Evolutionary conservation across 2,113 vertebrate species (phyloP).

Genomic region (Pedionomus torquatus): DNA sequence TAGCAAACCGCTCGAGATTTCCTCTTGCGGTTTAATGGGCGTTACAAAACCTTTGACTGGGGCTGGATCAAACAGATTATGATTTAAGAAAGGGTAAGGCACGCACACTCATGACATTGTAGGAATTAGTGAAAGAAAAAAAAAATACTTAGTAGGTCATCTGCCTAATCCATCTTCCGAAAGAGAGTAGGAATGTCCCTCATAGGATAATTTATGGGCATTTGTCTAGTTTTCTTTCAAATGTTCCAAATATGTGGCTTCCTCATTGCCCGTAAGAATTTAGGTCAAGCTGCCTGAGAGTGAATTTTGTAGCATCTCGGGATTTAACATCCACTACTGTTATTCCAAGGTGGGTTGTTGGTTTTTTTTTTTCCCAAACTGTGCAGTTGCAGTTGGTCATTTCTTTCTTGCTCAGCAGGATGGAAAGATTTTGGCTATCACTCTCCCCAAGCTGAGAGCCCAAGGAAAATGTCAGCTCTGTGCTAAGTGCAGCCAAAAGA

Average conservation of each 20-base stretch:
- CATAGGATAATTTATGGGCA: slow-evolving; percentile 23
- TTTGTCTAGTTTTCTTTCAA: slow-evolving; percentile 46
- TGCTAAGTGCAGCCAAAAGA: neutral
- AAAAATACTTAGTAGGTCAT: slow-evolving; percentile 54
- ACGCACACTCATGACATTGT: neutral
- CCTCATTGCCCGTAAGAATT: slow-evolving; percentile 30
- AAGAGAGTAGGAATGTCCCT: slow-evolving; percentile 17
- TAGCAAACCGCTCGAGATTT: slow-evolving; percentile 57
- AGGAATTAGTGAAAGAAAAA: slow-evolving; percentile 38
- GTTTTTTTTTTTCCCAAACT: neutral
- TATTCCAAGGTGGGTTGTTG: neutral
- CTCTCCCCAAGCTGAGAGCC: neutral
- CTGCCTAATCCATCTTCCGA: slow-evolving; percentile 54
- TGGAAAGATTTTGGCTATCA: neutral
- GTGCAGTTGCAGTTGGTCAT: neutral
- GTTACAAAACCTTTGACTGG: slow-evolving; percentile 43
- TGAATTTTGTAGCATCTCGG: neutral
- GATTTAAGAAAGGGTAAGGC: slow-evolving; percentile 45
- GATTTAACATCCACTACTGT: neutral
- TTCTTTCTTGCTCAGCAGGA: neutral
- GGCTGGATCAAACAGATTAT: slow-evolving; percentile 52
- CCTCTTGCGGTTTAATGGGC: slow-evolving; percentile 30
- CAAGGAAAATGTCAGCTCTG: neutral
- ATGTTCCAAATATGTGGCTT: slow-evolving; percentile 39
- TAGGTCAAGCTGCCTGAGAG: slow-evolving; percentile 48